Evolutionary conservation across 2,888 invertebrate genomes (phyloP).

Genomic region (Palloptera scutellata): DNA sequence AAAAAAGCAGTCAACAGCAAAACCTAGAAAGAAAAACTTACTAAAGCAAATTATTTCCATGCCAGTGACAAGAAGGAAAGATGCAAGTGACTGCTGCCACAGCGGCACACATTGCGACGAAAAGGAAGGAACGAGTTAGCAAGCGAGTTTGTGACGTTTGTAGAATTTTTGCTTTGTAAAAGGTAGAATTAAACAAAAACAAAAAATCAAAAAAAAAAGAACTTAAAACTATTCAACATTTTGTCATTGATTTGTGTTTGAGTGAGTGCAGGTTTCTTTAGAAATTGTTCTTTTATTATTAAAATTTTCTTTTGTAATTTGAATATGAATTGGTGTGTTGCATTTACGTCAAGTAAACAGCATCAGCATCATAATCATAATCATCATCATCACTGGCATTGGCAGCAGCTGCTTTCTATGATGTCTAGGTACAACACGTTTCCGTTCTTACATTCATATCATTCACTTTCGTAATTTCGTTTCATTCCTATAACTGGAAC

Average conservation of each 20-base stretch:
- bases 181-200: too few species aligned
- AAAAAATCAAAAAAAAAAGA: neutral
- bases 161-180: too few species aligned
- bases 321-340: neutral
- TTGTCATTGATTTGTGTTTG: neutral
- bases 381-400: too few species aligned
- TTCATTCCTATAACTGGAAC: too few species aligned
- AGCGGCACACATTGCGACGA: neutral
- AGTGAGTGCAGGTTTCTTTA: neutral
- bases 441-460: neutral
- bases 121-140: neutral
- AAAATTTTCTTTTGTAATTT: neutral
- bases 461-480: too few species aligned
- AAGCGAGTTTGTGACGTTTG: too few species aligned
- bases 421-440: neutral
- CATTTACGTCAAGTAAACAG: neutral
- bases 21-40: too few species aligned
- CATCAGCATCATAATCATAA: too few species aligned
- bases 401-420: neutral
- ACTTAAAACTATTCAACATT: neutral
- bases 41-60: constrained; percentile 1
- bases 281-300: neutral
- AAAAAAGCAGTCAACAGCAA: too few species aligned
- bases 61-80: neutral
- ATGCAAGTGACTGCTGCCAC: neutral